Conservation (phyloP, 2,113 vertebrate species). For the Diglossa brunneiventris region DNA sequence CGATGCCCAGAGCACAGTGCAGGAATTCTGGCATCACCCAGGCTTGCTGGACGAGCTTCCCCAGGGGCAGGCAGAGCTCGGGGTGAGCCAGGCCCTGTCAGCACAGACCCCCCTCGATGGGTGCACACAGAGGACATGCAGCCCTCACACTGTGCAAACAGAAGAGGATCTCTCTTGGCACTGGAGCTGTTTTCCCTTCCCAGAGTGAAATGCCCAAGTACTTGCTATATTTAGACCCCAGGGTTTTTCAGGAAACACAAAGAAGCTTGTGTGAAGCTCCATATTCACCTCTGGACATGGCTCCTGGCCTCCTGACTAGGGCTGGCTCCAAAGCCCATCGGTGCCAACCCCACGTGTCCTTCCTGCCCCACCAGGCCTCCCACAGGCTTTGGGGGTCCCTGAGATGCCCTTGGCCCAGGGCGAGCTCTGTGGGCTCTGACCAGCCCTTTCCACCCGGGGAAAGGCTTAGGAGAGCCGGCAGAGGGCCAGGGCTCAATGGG, state of each 20-base stretch:
- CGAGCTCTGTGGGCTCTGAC: neutral
- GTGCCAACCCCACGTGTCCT: neutral
- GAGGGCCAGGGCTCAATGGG: neutral
- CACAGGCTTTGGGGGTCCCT: neutral
- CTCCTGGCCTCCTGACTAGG: neutral
- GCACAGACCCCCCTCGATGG: neutral
- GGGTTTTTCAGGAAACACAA: slow-evolving; percentile 6
- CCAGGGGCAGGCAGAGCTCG: rapidly evolving
- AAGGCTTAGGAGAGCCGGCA: neutral
- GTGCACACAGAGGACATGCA: neutral
- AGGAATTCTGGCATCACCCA: neutral
- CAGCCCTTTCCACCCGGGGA: neutral
- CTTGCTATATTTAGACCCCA: slow-evolving; percentile 6
- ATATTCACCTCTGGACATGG: neutral
- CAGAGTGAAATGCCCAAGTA: slow-evolving; percentile 28
- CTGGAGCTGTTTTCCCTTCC: slow-evolving; percentile 17
- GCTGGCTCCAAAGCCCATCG: neutral
- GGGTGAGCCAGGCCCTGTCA: neutral
- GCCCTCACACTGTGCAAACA: neutral
- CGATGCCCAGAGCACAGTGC: rapidly evolving
- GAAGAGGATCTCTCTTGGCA: slow-evolving; percentile 32
- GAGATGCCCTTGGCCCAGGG: rapidly evolving
- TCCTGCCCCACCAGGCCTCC: neutral
- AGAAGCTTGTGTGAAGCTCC: neutral
- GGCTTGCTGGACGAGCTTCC: neutral